Conservation (phyloP, 1,140 invertebrate species). For the Phortica variegata region DNA sequence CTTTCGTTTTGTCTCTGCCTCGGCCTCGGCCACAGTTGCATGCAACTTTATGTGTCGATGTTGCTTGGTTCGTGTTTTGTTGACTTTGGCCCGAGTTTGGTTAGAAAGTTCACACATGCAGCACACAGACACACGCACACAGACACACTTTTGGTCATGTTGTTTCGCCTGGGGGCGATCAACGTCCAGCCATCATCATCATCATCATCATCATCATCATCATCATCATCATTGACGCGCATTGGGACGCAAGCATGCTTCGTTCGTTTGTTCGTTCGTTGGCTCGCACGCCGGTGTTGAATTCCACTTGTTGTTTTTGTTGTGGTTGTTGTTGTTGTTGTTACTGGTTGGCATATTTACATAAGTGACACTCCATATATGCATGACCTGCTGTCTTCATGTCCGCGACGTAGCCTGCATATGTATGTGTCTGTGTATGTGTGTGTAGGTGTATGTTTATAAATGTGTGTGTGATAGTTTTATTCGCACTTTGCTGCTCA, state of each 20-base stretch:
- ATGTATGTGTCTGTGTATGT: background rate
- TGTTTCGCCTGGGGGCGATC: slow-evolving; percentile 49
- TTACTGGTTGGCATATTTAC: slow-evolving; percentile 43
- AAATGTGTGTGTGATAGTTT: no score
- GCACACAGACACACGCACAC: slow-evolving; percentile 12
- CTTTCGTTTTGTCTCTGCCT: no score
- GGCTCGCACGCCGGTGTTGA: slow-evolving; percentile 20
- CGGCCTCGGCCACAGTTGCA: no score
- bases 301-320: slow-evolving; percentile 12
- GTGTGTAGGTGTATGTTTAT: no score
- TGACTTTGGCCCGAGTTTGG: slow-evolving; percentile 52
- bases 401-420: background rate
- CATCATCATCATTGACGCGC: no score
- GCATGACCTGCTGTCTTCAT: background rate
- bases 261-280: no score
- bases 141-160: slow-evolving; percentile 25
- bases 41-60: no score
- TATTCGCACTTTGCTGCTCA: no score
- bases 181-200: no score
- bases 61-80: no score
- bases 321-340: slow-evolving; percentile 19
- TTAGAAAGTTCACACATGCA: slow-evolving; percentile 52
- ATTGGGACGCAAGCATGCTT: no score
- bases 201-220: no score
- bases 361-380: slow-evolving; percentile 44